Conservation (phyloP, 2,797 vertebrate genomes). For the Prionace glauca region DNA sequence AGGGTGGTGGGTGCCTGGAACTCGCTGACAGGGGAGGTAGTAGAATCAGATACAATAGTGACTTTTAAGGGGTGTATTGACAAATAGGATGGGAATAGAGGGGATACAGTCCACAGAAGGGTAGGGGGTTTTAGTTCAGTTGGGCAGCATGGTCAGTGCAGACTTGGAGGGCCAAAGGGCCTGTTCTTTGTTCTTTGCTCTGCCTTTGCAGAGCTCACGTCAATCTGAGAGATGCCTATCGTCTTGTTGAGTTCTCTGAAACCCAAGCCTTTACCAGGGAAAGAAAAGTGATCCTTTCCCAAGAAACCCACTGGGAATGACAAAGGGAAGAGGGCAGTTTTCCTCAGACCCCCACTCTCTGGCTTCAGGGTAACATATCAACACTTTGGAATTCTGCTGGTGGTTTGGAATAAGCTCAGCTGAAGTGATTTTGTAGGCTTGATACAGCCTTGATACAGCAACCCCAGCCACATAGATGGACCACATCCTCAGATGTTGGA, state of each 20-base stretch:
- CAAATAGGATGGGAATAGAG: too few species aligned
- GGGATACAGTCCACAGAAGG: too few species aligned
- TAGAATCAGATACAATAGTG: too few species aligned
- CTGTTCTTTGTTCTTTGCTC: too few species aligned
- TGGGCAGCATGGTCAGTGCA: too few species aligned
- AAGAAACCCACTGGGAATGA: not conserved
- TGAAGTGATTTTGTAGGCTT: not conserved
- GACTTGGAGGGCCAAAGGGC: too few species aligned
- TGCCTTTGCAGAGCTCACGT: not conserved
- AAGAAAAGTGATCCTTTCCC: not conserved
- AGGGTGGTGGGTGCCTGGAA: too few species aligned
- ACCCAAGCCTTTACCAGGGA: not conserved
- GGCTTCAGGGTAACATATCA: not conserved
- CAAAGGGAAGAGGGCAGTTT: not conserved
- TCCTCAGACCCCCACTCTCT: not conserved
- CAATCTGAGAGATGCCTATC: not conserved
- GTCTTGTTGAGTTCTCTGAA: not conserved
- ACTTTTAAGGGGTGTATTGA: too few species aligned
- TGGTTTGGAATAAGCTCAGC: not conserved
- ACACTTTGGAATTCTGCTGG: not conserved
- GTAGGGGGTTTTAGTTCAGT: too few species aligned
- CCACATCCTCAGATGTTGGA: not conserved
- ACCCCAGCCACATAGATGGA: not conserved
- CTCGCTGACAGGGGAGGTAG: too few species aligned
- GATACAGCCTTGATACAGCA: not conserved